Base-by-base conservation (phyloP, 1,140 invertebrate genomes). In the Drosophila cardini region DNA sequence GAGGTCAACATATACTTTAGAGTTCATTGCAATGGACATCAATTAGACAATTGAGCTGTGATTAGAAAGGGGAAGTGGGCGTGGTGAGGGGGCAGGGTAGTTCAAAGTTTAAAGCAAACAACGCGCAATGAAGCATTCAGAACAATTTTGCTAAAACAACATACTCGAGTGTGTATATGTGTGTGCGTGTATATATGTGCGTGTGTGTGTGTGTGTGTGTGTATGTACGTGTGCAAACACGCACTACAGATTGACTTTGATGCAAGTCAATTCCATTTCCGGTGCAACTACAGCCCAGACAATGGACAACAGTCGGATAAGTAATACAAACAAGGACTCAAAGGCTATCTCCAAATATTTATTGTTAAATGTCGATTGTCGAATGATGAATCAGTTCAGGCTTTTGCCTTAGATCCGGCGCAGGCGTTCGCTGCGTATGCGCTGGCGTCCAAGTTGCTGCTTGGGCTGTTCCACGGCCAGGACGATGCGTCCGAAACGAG, bases 391-490 rank as follows among this genome's bases (percentile, higher is more conserved):
- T 76, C 21, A 43, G 7, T 62, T 46, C 32, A 9, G 13, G n/a
- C 16, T 30, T 38, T 13, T 32, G 26, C 36, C 2, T 18, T 52
- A 72, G 63, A 53, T 32, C 16, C 63, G 69, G 18, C 77, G 74
- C 38, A 89, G 46, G 13, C 83, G 84, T 36, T 89, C 84, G 32
- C 72, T 87, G 50, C 83, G 85, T 10, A 50, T n/a, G 7, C 82
- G 74, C 11, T 57, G 75, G 15, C 70, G 68, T 53, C 63, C 13
- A 4, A 30, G 11, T 13, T 48, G 45, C 18, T 50, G 71, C 30
- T 50, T 60, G 46, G 83, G 80, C 50, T 89, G 83, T 48, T 89
- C 84, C 26, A 87, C 84, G 15, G 84, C 84, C 26, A 87, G 52
- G 5, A 87, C 42, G 2, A 87, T 80, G 32, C 84, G 84, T 3